phyloP scores from a whole-genome alignment of 1,140 invertebrate species.

The Aphelinus atriplicis region DNA sequence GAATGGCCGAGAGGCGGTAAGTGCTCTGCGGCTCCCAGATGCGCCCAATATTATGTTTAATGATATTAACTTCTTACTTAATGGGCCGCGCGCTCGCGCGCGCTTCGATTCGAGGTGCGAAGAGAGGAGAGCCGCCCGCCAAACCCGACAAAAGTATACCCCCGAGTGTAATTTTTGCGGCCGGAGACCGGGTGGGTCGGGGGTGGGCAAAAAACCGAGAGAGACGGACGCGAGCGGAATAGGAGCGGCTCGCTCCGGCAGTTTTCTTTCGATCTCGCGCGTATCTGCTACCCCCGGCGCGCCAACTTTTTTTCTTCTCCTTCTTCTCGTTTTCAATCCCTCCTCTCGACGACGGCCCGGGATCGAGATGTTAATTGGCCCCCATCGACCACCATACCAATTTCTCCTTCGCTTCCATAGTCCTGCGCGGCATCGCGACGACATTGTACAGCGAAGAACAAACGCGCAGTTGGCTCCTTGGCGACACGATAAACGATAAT shows the following conservation, averaged over 20 bases:
- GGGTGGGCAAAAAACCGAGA: not conserved
- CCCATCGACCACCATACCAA: too few relatives aligned
- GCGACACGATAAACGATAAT: constrained; percentile 32
- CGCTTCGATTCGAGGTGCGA: constrained; percentile 66
- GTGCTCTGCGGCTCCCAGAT: constrained; percentile 67
- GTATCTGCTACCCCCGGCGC: too few relatives aligned
- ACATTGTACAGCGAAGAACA: too few relatives aligned
- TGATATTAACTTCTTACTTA: constrained; percentile 69
- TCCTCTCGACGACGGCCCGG: too few relatives aligned
- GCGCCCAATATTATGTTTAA: constrained; percentile 69
- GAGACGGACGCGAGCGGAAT: constrained; percentile 14
- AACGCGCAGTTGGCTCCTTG: not conserved
- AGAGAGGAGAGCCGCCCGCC: constrained; percentile 41
- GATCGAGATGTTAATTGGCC: too few relatives aligned
- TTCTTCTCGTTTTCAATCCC: too few relatives aligned
- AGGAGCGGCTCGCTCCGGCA: not conserved
- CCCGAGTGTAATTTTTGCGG: constrained; percentile 53
- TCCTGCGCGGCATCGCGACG: too few relatives aligned
- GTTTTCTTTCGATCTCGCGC: too few relatives aligned
- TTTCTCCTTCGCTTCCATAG: too few relatives aligned
- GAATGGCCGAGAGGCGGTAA: constrained; percentile 52
- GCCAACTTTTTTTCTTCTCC: too few relatives aligned
- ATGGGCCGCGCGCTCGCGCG: constrained; percentile 54
- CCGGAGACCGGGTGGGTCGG: not conserved
- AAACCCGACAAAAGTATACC: constrained; percentile 53